phyloP scores from a whole-genome alignment of 2,113 vertebrate species.

The Camarhynchus parvulus region DNA sequence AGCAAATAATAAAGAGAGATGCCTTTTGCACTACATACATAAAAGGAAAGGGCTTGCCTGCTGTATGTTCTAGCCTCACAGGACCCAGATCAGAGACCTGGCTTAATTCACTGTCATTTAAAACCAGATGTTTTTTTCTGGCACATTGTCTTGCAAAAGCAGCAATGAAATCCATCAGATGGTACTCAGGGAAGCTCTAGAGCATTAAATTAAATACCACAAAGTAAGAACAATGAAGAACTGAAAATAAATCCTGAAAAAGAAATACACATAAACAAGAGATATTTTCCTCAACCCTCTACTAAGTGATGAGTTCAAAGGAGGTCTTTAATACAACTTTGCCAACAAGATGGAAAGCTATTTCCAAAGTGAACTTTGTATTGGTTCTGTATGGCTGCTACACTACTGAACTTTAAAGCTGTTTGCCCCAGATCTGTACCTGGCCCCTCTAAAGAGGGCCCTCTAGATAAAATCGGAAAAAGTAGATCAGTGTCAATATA shows the following conservation, averaged over 20 bases:
- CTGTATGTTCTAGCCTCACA: background rate
- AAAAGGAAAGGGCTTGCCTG: slow-evolving; percentile 28
- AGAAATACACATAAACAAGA: background rate
- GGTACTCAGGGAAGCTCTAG: background rate
- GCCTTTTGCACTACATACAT: background rate
- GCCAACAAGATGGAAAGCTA: background rate
- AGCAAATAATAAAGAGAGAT: slow-evolving; percentile 45
- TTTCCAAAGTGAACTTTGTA: background rate
- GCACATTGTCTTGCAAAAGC: slow-evolving; percentile 25
- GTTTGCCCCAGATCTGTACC: background rate
- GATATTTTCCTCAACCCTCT: background rate
- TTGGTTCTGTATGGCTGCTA: background rate
- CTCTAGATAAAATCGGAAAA: background rate
- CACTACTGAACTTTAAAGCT: background rate
- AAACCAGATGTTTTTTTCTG: slow-evolving; percentile 61
- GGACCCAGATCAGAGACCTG: slow-evolving; percentile 48
- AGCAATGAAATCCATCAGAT: slow-evolving; percentile 45
- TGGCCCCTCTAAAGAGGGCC: background rate
- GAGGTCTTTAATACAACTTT: background rate
- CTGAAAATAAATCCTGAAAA: slow-evolving; percentile 29
- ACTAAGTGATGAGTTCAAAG: background rate
- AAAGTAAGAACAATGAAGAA: slow-evolving; percentile 24
- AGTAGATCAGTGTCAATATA: background rate
- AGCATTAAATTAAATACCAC: slow-evolving; percentile 15
- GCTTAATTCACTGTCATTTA: slow-evolving; percentile 48